These are phyloP conservation scores for Ochropleura leucogaster DNA, from an alignment of 2,888 invertebrate species.

Conservation along the genomic window DNA sequence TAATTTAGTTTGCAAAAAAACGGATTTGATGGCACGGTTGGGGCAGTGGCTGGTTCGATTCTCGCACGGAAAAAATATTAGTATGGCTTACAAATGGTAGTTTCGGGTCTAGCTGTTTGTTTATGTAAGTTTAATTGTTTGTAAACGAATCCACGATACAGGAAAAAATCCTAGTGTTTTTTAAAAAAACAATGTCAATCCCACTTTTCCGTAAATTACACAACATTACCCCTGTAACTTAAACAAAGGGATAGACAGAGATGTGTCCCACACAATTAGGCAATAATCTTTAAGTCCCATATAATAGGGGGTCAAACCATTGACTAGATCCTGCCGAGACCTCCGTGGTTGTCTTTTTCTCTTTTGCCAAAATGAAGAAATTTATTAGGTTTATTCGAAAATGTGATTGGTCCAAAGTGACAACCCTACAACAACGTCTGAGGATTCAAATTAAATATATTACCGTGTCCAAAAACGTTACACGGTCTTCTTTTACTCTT, in stretches of 20 bases:
- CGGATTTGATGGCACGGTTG: too few relatives aligned
- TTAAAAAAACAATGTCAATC: too few relatives aligned
- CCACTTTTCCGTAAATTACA: not conserved
- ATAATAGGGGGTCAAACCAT: not conserved
- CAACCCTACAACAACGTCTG: not conserved
- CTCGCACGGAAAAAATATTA: too few relatives aligned
- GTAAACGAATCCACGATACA: too few relatives aligned
- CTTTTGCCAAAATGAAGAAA: not conserved
- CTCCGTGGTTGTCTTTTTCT: not conserved
- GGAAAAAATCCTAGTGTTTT: too few relatives aligned
- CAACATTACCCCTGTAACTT: not conserved
- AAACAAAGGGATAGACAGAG: not conserved
- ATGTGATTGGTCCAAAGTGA: not conserved
- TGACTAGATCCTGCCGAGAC: too few relatives aligned
- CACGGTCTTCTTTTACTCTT: slow-evolving; percentile 64
- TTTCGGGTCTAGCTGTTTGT: too few relatives aligned
- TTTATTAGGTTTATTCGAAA: not conserved
- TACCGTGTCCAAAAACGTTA: slow-evolving; percentile 71
- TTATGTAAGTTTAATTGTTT: too few relatives aligned
- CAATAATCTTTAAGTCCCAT: not conserved
- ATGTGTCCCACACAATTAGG: not conserved
- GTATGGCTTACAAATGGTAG: too few relatives aligned
- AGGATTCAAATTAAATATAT: slow-evolving; percentile 67
- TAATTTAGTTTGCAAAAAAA: too few relatives aligned
- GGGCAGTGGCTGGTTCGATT: too few relatives aligned